Evolutionary conservation across 2,113 vertebrate genomes (phyloP).

Genomic region (Tachycineta bicolor): DNA sequence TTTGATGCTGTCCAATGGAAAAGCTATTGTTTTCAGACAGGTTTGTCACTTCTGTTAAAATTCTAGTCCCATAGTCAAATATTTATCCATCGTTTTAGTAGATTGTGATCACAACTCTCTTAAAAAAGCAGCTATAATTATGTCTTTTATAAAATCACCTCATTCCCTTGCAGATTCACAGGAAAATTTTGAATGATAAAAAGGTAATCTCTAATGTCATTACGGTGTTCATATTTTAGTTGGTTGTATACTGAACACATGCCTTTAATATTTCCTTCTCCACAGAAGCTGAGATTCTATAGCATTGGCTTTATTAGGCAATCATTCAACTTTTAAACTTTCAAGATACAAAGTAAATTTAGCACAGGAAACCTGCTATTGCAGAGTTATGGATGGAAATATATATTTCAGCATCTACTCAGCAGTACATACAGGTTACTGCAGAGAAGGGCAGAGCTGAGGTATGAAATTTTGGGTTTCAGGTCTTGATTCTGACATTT

Average conservation of each 20-base stretch:
- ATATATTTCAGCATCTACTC: conserved; percentile 27
- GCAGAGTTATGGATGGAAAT: conserved; percentile 26
- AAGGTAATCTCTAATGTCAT: conserved; percentile 41
- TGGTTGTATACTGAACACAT: conserved; percentile 5
- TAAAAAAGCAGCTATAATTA: conserved; percentile 41
- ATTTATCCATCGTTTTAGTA: not conserved
- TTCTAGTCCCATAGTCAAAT: not conserved
- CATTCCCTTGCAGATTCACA: not conserved
- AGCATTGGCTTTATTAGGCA: conserved; percentile 1
- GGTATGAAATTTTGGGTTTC: conserved; percentile 4
- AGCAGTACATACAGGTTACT: conserved; percentile 4
- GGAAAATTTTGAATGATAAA: conserved; percentile 48
- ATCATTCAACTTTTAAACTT: conserved; percentile 8
- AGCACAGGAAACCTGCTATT: not conserved
- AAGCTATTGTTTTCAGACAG: conserved; percentile 5
- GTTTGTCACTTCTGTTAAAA: conserved; percentile 8
- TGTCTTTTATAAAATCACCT: conserved; percentile 9
- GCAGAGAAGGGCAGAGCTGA: conserved; percentile 19
- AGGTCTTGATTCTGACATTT: conserved; percentile 39
- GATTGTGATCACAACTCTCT: conserved; percentile 14
- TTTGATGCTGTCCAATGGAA: not conserved
- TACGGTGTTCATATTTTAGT: not conserved
- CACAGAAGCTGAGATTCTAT: not conserved
- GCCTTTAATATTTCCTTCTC: not conserved
- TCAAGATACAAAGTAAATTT: not conserved